These are phyloP conservation scores for Catocala nupta DNA, from an alignment of 2,888 invertebrate genomes.

Conservation along the genomic window DNA sequence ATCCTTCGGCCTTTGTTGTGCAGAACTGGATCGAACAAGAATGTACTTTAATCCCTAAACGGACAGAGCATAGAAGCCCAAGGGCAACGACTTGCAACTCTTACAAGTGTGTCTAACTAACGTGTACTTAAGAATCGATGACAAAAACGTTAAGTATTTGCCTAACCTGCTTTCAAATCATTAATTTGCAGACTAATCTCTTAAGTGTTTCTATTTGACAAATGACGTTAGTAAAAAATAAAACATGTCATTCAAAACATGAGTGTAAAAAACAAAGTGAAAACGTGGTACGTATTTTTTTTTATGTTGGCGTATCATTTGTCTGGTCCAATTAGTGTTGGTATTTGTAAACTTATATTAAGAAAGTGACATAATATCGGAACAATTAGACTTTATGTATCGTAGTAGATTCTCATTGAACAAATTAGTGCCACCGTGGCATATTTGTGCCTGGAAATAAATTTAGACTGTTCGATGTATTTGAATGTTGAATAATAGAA, in stretches of 20 bases:
- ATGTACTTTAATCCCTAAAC: constrained; percentile 12
- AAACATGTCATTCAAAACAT: neutral
- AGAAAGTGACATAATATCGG: neutral
- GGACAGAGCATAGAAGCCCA: constrained; percentile 2
- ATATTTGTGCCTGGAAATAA: neutral
- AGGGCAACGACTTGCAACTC: constrained; percentile 27
- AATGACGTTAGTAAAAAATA: constrained; percentile 15
- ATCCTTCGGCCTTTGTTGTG: neutral
- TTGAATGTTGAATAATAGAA: too few relatives aligned
- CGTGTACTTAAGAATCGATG: constrained; percentile 6
- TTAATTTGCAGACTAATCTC: constrained; percentile 10
- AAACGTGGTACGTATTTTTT: neutral
- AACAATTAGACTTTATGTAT: neutral
- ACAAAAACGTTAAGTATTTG: constrained; percentile 30
- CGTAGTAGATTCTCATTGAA: neutral
- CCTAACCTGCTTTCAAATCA: constrained; percentile 15
- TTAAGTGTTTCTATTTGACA: constrained; percentile 17
- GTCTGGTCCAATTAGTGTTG: too few relatives aligned
- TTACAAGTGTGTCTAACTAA: constrained; percentile 24
- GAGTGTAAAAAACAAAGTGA: neutral
- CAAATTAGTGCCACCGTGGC: constrained; percentile 1
- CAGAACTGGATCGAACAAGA: constrained; percentile 3
- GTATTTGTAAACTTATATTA: neutral
- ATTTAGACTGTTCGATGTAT: neutral
- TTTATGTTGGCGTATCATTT: too few relatives aligned